Evolutionary conservation across 2,797 vertebrate genomes (phyloP).

Genomic region (Melanotaenia trifasciata): DNA sequence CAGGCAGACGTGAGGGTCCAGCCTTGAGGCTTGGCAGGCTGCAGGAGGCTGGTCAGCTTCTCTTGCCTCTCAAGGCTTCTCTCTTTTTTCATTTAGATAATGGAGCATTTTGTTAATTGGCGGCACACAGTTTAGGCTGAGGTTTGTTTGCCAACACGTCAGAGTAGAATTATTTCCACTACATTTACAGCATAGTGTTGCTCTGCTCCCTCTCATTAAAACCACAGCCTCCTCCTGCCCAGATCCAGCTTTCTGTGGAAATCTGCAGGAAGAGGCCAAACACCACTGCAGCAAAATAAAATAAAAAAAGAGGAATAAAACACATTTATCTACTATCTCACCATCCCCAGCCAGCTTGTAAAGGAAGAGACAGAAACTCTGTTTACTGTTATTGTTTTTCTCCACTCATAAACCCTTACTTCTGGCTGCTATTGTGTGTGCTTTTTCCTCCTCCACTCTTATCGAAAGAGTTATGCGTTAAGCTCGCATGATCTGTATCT

Average conservation of each 20-base stretch:
- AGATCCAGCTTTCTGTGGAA: slow-evolving; percentile 50
- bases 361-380: slow-evolving; percentile 69
- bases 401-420: slow-evolving; percentile 69
- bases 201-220: slow-evolving; percentile 76
- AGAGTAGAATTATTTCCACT: slow-evolving; percentile 76
- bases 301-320: slow-evolving; percentile 55
- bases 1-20: slow-evolving; percentile 53
- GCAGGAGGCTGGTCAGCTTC: slow-evolving; percentile 55
- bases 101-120: slow-evolving; percentile 81
- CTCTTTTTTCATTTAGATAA: slow-evolving; percentile 78
- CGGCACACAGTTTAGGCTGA: slow-evolving; percentile 59
- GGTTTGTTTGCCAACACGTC: slow-evolving; percentile 81
- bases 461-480: slow-evolving; percentile 67
- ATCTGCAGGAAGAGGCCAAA: slow-evolving; percentile 63
- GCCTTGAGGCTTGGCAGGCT: slow-evolving; percentile 33
- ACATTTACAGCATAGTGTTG: slow-evolving; percentile 70
- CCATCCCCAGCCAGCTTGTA: slow-evolving; percentile 69
- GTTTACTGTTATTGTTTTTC: slow-evolving; percentile 80
- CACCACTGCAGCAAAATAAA: slow-evolving; percentile 39
- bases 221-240: slow-evolving; percentile 52
- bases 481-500: slow-evolving; percentile 73
- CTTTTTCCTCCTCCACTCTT: slow-evolving; percentile 45
- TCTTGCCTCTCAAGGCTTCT: slow-evolving; percentile 45
- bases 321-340: slow-evolving; percentile 72
- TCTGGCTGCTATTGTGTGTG: slow-evolving; percentile 38